A percentile compares a stretch with the other conserved stretches of the same genome.
phyloP scores from a whole-genome alignment of 2,797 vertebrate species.

The Staurois parvus region DNA sequence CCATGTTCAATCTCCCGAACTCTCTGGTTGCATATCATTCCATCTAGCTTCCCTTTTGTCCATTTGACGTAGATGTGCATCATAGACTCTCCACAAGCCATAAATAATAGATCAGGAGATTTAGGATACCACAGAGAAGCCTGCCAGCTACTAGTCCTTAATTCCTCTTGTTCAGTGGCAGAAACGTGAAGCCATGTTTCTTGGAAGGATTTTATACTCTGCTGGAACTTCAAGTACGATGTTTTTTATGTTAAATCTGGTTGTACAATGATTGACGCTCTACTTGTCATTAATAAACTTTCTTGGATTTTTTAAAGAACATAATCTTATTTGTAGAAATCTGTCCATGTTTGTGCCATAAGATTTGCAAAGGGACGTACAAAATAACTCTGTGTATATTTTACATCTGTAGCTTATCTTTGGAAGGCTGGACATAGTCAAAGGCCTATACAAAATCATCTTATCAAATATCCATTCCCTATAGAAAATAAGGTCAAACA shows the following conservation, averaged over 20 bases:
- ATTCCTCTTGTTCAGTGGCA: slow-evolving; percentile 55
- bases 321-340: neutral
- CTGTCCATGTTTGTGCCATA: too few relatives aligned
- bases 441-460: too few relatives aligned
- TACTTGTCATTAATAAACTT: slow-evolving; percentile 60
- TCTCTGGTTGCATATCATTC: neutral
- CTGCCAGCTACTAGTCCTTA: slow-evolving; percentile 56
- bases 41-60: neutral
- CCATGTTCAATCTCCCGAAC: neutral
- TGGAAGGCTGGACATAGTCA: too few relatives aligned
- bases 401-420: too few relatives aligned
- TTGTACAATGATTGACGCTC: slow-evolving; percentile 45
- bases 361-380: too few relatives aligned
- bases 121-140: slow-evolving; percentile 59
- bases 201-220: slow-evolving; percentile 61
- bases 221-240: slow-evolving; percentile 50
- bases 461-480: too few relatives aligned
- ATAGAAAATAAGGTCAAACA: too few relatives aligned
- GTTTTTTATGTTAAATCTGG: slow-evolving; percentile 56
- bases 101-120: slow-evolving; percentile 61
- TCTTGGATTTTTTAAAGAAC: slow-evolving; percentile 52
- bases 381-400: too few relatives aligned
- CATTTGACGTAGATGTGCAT: slow-evolving; percentile 45
- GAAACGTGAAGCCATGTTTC: slow-evolving; percentile 60
- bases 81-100: slow-evolving; percentile 54